Evolutionary conservation across 2,113 vertebrate species (phyloP), one percentile per base, ranked within the genome.

Genomic region (Silurus asotus): DNA sequence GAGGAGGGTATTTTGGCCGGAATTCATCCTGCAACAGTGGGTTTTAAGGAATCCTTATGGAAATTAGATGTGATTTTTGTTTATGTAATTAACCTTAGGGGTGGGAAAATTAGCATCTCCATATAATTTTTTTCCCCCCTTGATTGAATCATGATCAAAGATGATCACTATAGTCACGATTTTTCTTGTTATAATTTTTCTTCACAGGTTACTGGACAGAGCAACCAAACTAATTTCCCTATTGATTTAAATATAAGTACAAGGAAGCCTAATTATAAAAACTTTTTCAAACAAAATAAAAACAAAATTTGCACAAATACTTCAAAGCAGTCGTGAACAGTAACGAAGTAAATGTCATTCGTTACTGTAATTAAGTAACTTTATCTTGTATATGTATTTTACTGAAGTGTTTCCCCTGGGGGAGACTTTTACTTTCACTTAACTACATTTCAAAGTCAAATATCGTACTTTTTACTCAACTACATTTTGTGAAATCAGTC

Each of bases 71-170:
- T 51, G 49, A 75, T 53, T 69, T 64, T 49, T 45, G 14, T 65
- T 76, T 56, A 61, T 64, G 84, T 17, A 75, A 61, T 75, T 72
- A 85, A 55, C 48, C 25, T 23, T 65, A 25, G 62, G 8, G 23
- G 23, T 65, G 65, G 25, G 65, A 0, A 2, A 67, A 28, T 28
- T 37, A 37, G 25, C 65, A 28, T 14, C 65, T 4, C 28, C n/a
- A 10, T 6, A 37, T 25, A 5, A 65, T 1, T 25, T 25, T 65
- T 65, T 65, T n/a, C n/a, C 8, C 23, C 55, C 59, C 19, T 25
- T 23, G n/a, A 5, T 65, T 20, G 15, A 20, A 62, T 19, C 5
- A 62, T 62, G 14, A 17, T 5, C 3, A 58, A 58, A 58, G 11
- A 58, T 14, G 17, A 67, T 28, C 25, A 67, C 5, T 23, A 65